phyloP scores from a whole-genome alignment of 2,113 vertebrate genomes.

The Seriola dumerili region DNA sequence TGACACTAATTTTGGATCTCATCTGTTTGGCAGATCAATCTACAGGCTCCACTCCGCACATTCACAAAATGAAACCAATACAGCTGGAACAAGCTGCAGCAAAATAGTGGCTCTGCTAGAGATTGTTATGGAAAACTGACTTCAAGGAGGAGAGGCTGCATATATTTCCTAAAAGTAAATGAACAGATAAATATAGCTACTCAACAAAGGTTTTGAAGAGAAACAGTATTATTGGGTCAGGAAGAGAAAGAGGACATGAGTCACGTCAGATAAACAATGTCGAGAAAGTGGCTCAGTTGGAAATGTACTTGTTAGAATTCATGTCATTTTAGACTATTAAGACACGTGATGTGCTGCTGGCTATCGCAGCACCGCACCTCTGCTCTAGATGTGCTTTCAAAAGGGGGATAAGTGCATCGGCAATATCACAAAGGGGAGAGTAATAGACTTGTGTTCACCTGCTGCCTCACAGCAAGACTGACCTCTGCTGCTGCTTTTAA shows the following conservation, averaged over 20 bases:
- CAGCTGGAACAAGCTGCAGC: conserved; percentile 35
- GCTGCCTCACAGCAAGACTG: conserved; percentile 49
- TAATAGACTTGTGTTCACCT: conserved; percentile 43
- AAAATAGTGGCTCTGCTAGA: not conserved
- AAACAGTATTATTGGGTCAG: not conserved
- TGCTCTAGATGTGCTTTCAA: conserved; percentile 46
- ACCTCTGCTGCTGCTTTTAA: conserved; percentile 38
- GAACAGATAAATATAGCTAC: conserved; percentile 20
- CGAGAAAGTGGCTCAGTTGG: conserved; percentile 25
- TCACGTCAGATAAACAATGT: conserved; percentile 37
- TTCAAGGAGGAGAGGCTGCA: conserved; percentile 22
- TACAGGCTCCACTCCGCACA: not conserved
- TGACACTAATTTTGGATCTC: not conserved
- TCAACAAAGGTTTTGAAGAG: conserved; percentile 14
- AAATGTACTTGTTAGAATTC: conserved; percentile 45
- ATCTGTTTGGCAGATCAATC: conserved; percentile 17
- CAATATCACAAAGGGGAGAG: conserved; percentile 47
- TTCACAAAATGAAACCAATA: conserved; percentile 2
- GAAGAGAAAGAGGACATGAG: conserved; percentile 16
- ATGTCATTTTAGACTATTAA: conserved; percentile 42
- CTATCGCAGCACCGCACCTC: conserved; percentile 24
- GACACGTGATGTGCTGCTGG: conserved; percentile 1
- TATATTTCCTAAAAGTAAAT: conserved; percentile 33
- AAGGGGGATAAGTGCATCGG: conserved; percentile 37
- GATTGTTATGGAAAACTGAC: conserved; percentile 56